Percentiles rank a stretch among this genome's conserved stretches.
Conservation (phyloP, 2,888 invertebrate species). For the Carpatolechia fugitivella region DNA sequence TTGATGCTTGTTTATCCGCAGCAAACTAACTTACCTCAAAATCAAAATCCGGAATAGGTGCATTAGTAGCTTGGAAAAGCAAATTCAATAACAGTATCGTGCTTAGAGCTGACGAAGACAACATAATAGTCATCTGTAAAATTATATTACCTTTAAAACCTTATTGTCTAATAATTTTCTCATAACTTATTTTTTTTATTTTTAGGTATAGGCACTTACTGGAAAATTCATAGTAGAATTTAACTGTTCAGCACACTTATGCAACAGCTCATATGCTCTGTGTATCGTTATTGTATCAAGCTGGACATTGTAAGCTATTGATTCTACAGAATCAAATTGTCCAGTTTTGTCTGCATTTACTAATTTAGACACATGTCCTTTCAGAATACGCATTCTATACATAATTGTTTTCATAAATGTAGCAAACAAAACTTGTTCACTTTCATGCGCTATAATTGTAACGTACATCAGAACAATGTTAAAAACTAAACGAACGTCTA, state of each 20-base stretch:
- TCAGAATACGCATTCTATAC: slow-evolving; percentile 44
- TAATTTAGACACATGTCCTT: slow-evolving; percentile 44
- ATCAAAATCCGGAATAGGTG: slow-evolving; percentile 13
- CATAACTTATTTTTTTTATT: neutral
- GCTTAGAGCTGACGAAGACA: slow-evolving; percentile 49
- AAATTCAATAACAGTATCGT: slow-evolving; percentile 51
- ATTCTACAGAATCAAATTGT: slow-evolving; percentile 12
- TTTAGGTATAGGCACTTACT: slow-evolving; percentile 27
- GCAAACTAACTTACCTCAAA: neutral
- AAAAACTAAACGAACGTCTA: slow-evolving; percentile 18
- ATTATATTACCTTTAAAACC: neutral
- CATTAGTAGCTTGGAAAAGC: slow-evolving; percentile 43
- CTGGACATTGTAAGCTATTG: slow-evolving; percentile 4
- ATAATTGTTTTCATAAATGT: slow-evolving; percentile 41
- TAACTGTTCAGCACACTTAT: slow-evolving; percentile 16
- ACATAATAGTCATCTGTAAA: slow-evolving; percentile 51
- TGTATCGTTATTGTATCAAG: slow-evolving; percentile 13
- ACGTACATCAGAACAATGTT: slow-evolving; percentile 28
- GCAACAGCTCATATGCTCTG: slow-evolving; percentile 16
- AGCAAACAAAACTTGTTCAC: slow-evolving; percentile 48
- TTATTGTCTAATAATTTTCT: neutral
- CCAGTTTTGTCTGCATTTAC: slow-evolving; percentile 27
- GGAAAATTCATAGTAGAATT: slow-evolving; percentile 18
- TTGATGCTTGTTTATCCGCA: too few species aligned
- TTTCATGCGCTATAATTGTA: slow-evolving; percentile 42